Percentiles rank a stretch among this genome's conserved stretches.
Evolutionary conservation across 2,113 vertebrate genomes (phyloP).

Genomic region (Bujurquina vittata): DNA sequence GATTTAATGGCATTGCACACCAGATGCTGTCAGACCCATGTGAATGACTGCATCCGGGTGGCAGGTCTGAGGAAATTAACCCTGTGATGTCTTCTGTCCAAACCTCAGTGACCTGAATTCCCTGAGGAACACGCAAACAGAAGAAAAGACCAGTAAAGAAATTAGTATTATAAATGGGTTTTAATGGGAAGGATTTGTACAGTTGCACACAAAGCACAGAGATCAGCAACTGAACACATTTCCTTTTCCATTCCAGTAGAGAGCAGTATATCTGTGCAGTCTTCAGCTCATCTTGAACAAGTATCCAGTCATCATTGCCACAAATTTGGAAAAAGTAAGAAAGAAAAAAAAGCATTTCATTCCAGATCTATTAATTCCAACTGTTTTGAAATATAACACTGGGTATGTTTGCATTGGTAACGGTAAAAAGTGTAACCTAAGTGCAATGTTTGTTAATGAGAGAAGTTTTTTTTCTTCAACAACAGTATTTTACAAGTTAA

Average conservation of each 20-base stretch:
- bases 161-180: neutral
- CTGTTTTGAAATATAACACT: neutral
- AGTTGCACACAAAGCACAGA: neutral
- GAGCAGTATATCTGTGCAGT: neutral
- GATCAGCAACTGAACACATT: neutral
- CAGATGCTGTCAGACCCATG: constrained; percentile 75
- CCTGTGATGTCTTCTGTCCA: constrained; percentile 56
- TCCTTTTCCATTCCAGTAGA: neutral
- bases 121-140: neutral
- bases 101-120: neutral
- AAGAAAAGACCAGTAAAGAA: neutral
- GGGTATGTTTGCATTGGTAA: neutral
- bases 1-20: constrained; percentile 77
- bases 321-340: constrained; percentile 68
- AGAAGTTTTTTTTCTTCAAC: neutral
- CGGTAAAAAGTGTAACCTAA: neutral
- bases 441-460: neutral
- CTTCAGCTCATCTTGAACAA: constrained; percentile 79
- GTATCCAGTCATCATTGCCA: constrained; percentile 80
- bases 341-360: neutral
- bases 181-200: neutral
- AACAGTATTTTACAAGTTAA: neutral
- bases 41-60: constrained; percentile 80
- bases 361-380: neutral
- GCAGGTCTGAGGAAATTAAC: constrained; percentile 76